Base-by-base conservation (phyloP, 2,888 invertebrate species). In the Asteroscopus sphinx region DNA sequence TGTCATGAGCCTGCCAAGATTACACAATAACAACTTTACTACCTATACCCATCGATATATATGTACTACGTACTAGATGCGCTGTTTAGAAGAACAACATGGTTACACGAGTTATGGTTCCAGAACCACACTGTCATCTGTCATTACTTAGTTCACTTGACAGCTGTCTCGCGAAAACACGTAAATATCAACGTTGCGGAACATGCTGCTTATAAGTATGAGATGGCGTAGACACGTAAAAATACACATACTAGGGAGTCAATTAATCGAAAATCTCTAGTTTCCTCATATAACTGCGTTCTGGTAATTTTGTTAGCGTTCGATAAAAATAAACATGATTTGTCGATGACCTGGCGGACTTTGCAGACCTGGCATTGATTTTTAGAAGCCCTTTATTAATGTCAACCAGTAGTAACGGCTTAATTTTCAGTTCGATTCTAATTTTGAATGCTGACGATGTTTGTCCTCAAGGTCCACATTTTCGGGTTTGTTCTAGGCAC, bases 1-100 rank as follows among this genome's bases (percentile, higher is more conserved):
- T 9, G 28, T 51, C 36, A 21, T 21, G 35, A n/a, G 42, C 37
- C 71, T 80, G 82, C 83, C 83, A 82, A 80, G 72, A 79, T 82
- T 82, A 73, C 77, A 77, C 78, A 77, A 83, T 68, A 68, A 76
- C 64, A 37, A 64, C 44, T 48, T 62, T 56, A 68, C 62, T 59
- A n/a, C n/a, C n/a, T n/a, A n/a, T n/a, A n/a, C n/a, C n/a, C n/a
- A n/a, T n/a, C n/a, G n/a, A n/a, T n/a, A n/a, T n/a, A n/a, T n/a
- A n/a, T n/a, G n/a, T n/a, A n/a, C n/a, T n/a, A n/a, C n/a, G n/a
- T n/a, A n/a, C n/a, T n/a, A n/a, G n/a, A n/a, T n/a, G n/a, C n/a
- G n/a, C n/a, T n/a, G n/a, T n/a, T n/a, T n/a, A n/a, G n/a, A n/a
- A n/a, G n/a, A n/a, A n/a, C n/a, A n/a, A n/a, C n/a, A n/a, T n/a